These are phyloP conservation scores for Penaeus monodon DNA, from an alignment of 2,888 invertebrate genomes.

Conservation along the genomic window DNA sequence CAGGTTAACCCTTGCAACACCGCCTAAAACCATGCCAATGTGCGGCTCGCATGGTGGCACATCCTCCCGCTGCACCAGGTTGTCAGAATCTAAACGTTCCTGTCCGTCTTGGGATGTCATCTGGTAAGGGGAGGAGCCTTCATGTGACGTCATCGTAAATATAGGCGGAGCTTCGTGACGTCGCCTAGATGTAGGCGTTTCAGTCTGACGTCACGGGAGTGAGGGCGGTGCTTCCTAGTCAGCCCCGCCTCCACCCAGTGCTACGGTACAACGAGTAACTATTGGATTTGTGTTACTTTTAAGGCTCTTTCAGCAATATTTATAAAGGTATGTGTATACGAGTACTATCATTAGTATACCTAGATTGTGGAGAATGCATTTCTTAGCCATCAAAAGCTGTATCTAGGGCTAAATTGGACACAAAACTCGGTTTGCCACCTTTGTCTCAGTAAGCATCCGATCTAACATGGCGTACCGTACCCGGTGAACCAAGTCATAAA, in stretches of 20 bases:
- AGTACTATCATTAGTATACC: background rate
- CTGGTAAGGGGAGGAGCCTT: constrained; percentile 59
- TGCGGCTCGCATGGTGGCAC: constrained; percentile 62
- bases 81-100: constrained; percentile 65
- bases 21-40: constrained; percentile 57
- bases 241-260: constrained; percentile 44
- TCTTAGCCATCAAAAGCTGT: background rate
- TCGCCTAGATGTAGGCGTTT: constrained; percentile 28
- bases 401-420: background rate
- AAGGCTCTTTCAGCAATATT: background rate
- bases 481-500: constrained; percentile 64
- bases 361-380: background rate
- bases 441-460: constrained; percentile 44
- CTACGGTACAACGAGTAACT: constrained; percentile 41
- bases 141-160: constrained; percentile 60
- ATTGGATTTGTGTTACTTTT: constrained; percentile 9
- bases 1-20: constrained; percentile 58
- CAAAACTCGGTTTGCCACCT: constrained; percentile 10
- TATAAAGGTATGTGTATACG: constrained; percentile 36
- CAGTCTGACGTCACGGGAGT: constrained; percentile 30
- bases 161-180: constrained; percentile 55
- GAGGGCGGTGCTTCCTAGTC: constrained; percentile 38
- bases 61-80: constrained; percentile 65
- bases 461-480: constrained; percentile 65
- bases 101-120: constrained; percentile 65